A percentile compares a stretch with the other conserved stretches of the same genome.
Evolutionary conservation across 1,140 invertebrate genomes (phyloP).

Genomic region (Aphis craccivora): DNA sequence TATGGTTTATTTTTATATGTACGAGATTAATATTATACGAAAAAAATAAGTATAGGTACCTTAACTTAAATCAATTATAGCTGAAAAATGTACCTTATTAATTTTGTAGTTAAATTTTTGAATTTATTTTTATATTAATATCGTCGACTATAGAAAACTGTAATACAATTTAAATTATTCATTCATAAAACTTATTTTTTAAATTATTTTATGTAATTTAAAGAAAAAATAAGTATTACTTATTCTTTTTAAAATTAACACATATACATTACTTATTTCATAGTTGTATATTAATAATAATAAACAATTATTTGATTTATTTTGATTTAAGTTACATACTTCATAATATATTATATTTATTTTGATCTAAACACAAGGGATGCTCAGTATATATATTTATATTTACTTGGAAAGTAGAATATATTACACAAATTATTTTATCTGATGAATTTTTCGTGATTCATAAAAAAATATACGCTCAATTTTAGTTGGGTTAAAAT

Average conservation of each 20-base stretch:
- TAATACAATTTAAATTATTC: no score
- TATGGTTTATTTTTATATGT: background rate
- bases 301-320: background rate
- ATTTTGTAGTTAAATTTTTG: background rate
- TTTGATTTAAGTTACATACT: background rate
- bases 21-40: no score
- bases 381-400: background rate
- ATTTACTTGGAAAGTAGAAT: background rate
- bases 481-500: constrained; percentile 13
- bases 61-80: background rate
- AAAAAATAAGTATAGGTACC: no score
- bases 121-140: background rate
- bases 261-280: no score
- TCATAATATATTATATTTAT: background rate
- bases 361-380: background rate
- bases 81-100: background rate
- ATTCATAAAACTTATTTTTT: background rate
- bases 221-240: no score
- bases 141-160: background rate
- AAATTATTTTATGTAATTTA: background rate
- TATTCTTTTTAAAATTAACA: no score
- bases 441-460: background rate
- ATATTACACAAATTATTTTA: constrained; percentile 16
- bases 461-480: constrained; percentile 19
- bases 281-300: background rate